Conservation (phyloP, 2,888 invertebrate genomes). For the Strigamia maritima region DNA sequence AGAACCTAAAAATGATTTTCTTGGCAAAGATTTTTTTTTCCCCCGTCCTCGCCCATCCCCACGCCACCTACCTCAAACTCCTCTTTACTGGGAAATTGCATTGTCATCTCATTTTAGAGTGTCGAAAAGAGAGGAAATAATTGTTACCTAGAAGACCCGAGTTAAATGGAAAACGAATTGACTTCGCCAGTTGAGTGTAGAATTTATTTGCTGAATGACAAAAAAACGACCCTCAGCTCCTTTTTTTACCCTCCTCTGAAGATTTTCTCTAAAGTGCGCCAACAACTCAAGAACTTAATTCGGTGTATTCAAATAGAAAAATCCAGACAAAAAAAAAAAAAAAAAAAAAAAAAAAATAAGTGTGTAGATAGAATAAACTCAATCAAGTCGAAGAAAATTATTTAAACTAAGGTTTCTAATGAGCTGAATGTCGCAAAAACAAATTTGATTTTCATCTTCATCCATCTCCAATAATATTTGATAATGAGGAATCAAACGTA, state of each 20-base stretch:
- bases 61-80: neutral
- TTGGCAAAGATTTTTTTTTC: neutral
- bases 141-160: constrained; percentile 20
- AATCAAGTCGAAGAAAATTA: neutral
- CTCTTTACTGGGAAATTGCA: neutral
- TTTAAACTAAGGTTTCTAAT: neutral
- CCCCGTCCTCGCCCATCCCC: neutral
- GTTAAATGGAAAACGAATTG: constrained; percentile 29
- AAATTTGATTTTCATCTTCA: neutral
- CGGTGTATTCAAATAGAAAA: neutral
- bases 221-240: neutral
- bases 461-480: neutral
- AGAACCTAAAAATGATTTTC: constrained; percentile 1
- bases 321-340: neutral
- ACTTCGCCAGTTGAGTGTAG: neutral
- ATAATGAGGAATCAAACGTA: neutral
- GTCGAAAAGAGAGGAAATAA: constrained; percentile 21
- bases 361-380: neutral
- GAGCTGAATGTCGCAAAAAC: neutral
- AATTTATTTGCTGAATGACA: neutral
- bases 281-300: neutral
- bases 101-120: constrained; percentile 21
- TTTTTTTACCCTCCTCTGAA: neutral
- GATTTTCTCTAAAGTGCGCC: neutral
- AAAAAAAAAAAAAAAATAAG: neutral